These are phyloP conservation scores for Calyptomena viridis DNA, from an alignment of 2,113 vertebrate species.

Conservation along the genomic window DNA sequence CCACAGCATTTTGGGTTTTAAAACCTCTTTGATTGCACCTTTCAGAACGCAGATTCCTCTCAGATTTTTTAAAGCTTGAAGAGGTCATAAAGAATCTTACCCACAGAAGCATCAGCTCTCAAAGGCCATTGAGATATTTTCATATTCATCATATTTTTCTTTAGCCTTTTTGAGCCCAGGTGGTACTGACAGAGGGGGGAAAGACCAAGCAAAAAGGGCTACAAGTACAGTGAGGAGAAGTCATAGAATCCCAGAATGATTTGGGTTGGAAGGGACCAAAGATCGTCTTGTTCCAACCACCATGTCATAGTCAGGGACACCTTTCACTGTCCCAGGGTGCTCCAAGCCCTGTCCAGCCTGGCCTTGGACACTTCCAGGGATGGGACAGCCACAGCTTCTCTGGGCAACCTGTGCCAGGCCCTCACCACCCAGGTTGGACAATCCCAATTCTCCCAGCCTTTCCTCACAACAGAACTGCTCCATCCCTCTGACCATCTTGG, in stretches of 20 bases:
- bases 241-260: neutral
- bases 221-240: neutral
- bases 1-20: neutral
- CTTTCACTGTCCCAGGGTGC: fast-evolving
- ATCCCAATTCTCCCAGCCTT: neutral
- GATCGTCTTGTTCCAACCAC: fast-evolving
- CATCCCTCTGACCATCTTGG: neutral
- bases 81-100: neutral
- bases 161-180: neutral
- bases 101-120: neutral
- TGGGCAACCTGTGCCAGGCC: neutral
- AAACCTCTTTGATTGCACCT: constrained; percentile 39
- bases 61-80: neutral
- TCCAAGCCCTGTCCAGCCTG: fast-evolving
- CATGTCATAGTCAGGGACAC: neutral
- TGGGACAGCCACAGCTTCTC: neutral
- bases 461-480: neutral
- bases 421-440: fast-evolving
- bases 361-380: neutral
- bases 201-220: neutral
- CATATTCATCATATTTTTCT: neutral
- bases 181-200: neutral
- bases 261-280: neutral
- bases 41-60: constrained; percentile 28
- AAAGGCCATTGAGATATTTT: neutral